Percentiles rank a stretch among this genome's conserved stretches.
Conservation (phyloP, 1,140 invertebrate genomes). For the Colletes gigas region DNA sequence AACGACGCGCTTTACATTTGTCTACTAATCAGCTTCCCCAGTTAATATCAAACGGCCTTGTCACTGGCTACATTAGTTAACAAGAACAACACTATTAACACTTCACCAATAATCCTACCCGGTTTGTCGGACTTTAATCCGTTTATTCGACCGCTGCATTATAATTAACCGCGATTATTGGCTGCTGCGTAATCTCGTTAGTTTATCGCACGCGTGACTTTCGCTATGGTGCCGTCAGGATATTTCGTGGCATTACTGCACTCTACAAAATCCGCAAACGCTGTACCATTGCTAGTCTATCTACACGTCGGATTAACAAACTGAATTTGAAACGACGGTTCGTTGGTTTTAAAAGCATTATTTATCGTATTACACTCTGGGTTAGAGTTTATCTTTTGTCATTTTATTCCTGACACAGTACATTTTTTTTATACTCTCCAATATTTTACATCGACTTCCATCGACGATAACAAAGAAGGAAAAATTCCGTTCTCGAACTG, state of each 20-base stretch:
- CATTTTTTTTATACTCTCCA: too few species aligned
- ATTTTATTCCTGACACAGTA: too few species aligned
- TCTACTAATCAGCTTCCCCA: neutral
- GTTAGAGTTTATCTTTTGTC: too few species aligned
- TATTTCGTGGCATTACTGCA: neutral
- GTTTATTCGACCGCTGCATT: slow-evolving; percentile 66
- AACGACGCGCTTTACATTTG: neutral
- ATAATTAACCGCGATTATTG: slow-evolving; percentile 70
- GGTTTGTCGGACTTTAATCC: slow-evolving; percentile 70
- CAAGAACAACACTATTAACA: slow-evolving; percentile 30
- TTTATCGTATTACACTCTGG: too few species aligned
- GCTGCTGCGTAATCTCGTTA: slow-evolving; percentile 35
- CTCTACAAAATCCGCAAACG: too few species aligned
- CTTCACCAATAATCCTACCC: slow-evolving; percentile 57
- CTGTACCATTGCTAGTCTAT: too few species aligned
- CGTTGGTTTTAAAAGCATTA: too few species aligned
- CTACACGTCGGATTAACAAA: too few species aligned
- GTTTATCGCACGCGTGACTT: slow-evolving; percentile 43
- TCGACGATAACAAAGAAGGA: too few species aligned
- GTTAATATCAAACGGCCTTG: slow-evolving; percentile 25
- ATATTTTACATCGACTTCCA: too few species aligned
- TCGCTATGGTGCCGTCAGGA: neutral
- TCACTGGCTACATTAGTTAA: slow-evolving; percentile 9
- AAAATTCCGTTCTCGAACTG: too few species aligned
- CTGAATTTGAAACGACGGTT: too few species aligned